Base-by-base conservation (phyloP, 2,888 invertebrate species). In the Drosophila nigricruria region DNA sequence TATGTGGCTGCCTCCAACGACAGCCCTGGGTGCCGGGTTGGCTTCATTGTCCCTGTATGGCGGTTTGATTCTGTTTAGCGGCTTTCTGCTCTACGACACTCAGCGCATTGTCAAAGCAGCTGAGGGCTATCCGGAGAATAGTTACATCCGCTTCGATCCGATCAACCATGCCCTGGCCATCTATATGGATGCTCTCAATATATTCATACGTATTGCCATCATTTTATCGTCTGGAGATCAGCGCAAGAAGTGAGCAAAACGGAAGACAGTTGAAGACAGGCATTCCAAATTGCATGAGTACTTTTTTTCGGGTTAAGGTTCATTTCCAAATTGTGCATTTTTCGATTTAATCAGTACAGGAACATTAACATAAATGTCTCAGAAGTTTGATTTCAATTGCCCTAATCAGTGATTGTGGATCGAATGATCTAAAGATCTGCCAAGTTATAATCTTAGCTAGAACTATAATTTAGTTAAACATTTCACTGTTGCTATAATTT, bases 131-230 rank as follows among this genome's bases (percentile, higher is more conserved):
- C 98, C 98, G 1, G 85, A 93, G 43, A 25, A 80, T 8, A 94
- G 95, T 81, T 95, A 95, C 67, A 91, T 93, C 70, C 95, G 95
- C 3, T 99, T 95, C 92, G 99, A 99, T 94, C 99, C 99, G 0
- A 95, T 99, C 78, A 98, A 99, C 94, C 98, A 98, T 62, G 97
- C 97, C 5, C 95, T 99, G 89, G 96, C 97, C 3, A 98, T 99
- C 80, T 99, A 98, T 92, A 93, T 99, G 95, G 99, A 99, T 91
- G 96, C 97, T 0, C 92, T 99, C 66, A 99, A 99, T 93, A 99
- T 99, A 91, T 99, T 99, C 93, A 96, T 99, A 90, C 95, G 99
- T 79, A 96, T 99, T 88, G 97, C 97, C 1, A 96, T 96, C 91
- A 97, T 99, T 81, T 92, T 99, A 86, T 95, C 96, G 68, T 56